Base-by-base conservation (phyloP, 1,140 invertebrate species). In the Leptinotarsa defecta region DNA sequence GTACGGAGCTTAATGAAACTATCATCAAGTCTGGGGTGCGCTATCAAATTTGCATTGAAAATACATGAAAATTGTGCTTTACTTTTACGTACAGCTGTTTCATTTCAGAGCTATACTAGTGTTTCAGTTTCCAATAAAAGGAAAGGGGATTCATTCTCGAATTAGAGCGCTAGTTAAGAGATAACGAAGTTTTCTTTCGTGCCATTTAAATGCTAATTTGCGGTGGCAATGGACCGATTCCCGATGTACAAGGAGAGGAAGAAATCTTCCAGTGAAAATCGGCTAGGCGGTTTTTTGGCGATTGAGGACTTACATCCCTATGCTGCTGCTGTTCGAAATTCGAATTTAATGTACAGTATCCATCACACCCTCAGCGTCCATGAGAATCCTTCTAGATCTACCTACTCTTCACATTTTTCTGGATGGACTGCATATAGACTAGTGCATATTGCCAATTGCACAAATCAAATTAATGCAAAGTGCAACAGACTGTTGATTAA, bases 21-120 rank as follows among this genome's bases (percentile, higher is more conserved):
- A 57, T 57, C 17, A 57, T 57, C 4, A 19, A 57, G 52, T 57
- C n/a, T n/a, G 1, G 15, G n/a, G 52, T 57, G n/a, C 52, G 17
- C 52, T 57, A 57, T 57, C 52, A 57, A 57, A 57, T 57, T 57
- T 57, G 52, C 52, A 57, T 57, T 57, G 52, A 57, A 57, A 57
- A 57, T 57, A 57, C 52, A 57, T 19, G 52, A 57, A 57, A 57
- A 57, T 57, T 57, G 52, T 57, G 6, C 52, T 57, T 57, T 19
- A 57, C 15, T 57, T 57, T 57, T 57, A 57, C 52, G n/a, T 57
- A 57, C 52, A 57, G 52, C 52, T 57, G 52, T 57, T 57, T 57
- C 52, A 19, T 57, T 43, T 57, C 52, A 15, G n/a, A 57, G 52
- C 52, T 19, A 17, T 57, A 17, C 52, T 57, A n/a, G 52, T 57